Evolutionary conservation across 2,797 vertebrate species (phyloP).

Genomic region (Margarornis squamiger): DNA sequence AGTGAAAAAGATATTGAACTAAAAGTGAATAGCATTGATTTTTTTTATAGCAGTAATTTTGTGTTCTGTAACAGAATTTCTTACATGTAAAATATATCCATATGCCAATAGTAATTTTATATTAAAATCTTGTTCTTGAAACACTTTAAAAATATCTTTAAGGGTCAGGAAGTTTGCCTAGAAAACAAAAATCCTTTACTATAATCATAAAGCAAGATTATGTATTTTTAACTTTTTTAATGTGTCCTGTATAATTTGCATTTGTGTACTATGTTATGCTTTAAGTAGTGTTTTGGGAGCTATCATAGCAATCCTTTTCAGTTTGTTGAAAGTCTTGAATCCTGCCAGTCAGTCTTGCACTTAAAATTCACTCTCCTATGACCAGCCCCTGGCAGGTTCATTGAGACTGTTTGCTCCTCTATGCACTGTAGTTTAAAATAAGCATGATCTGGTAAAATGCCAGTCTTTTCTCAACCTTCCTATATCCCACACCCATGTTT

Average conservation of each 20-base stretch:
- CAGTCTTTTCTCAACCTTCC: conserved; percentile 41
- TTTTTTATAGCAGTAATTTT: not conserved
- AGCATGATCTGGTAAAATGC: conserved; percentile 54
- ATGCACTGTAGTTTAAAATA: conserved; percentile 56
- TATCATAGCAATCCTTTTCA: not conserved
- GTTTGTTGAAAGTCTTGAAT: not conserved
- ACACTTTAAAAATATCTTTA: not conserved
- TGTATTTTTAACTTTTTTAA: not conserved
- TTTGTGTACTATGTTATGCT: not conserved
- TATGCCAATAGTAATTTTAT: not conserved
- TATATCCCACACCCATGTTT: conserved; percentile 71
- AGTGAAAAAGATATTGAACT: not conserved
- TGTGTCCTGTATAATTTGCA: not conserved
- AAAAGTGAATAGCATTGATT: not conserved
- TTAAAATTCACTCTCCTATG: not conserved
- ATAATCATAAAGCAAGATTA: not conserved
- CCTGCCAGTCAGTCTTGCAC: not conserved
- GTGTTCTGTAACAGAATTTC: not conserved
- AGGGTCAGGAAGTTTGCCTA: not conserved
- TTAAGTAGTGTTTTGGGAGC: not conserved
- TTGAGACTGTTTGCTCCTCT: conserved; percentile 56
- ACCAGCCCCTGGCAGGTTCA: not conserved
- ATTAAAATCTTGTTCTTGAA: not conserved
- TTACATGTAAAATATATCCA: not conserved
- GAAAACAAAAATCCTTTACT: not conserved